phyloP scores from a whole-genome alignment of 2,888 invertebrate genomes.

The Syrphus vitripennis region DNA sequence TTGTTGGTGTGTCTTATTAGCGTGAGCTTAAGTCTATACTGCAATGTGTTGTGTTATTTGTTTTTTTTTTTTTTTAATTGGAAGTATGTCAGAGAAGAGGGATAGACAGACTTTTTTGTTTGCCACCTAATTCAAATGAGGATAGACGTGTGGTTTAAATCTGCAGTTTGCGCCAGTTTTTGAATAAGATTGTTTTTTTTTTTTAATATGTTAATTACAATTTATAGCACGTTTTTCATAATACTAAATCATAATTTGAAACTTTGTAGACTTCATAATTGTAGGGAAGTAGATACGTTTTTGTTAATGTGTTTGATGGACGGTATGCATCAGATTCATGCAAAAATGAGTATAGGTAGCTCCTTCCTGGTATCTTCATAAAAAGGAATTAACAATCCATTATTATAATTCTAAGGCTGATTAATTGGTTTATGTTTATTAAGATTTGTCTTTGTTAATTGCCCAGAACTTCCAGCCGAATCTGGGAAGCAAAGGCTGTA shows the following conservation, averaged over 20 bases:
- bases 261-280: not conserved
- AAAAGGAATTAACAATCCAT: too few relatives aligned
- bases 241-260: not conserved
- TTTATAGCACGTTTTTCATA: conserved; percentile 2
- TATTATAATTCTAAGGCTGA: too few relatives aligned
- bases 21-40: not conserved
- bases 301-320: not conserved
- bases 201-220: not conserved
- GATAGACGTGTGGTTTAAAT: not conserved
- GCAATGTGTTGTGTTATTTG: conserved; percentile 4
- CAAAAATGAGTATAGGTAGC: not conserved
- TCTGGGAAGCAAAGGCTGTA: too few relatives aligned
- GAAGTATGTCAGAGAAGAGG: conserved; percentile 8
- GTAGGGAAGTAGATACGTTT: not conserved
- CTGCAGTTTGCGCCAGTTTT: not conserved
- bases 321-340: not conserved
- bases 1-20: conserved; percentile 23
- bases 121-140: conserved; percentile 20
- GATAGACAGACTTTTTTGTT: conserved; percentile 10
- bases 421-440: too few relatives aligned
- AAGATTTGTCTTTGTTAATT: too few relatives aligned
- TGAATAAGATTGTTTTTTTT: not conserved
- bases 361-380: too few relatives aligned
- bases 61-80: not conserved
- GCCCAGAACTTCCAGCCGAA: too few relatives aligned